Evolutionary conservation across 2,113 vertebrate species (phyloP), one percentile per base, ranked within the genome.

Genomic region (Chaetodon auriga): DNA sequence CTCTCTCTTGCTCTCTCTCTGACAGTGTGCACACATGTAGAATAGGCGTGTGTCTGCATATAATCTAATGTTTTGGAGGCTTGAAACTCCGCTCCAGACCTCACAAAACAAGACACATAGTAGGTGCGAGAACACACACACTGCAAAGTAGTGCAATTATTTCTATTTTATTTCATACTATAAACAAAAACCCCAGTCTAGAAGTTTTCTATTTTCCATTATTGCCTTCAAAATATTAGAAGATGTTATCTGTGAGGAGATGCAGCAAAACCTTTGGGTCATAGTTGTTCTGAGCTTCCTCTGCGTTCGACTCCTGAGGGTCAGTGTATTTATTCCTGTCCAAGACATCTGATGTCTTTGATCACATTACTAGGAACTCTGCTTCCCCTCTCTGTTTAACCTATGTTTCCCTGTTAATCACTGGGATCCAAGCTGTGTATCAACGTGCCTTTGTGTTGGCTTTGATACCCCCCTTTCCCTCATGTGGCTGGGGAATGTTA

Each of bases 321-420:
- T 14, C 54, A 14, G 16, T 25, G 18, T 25, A 80, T 79, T 77
- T 38, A 48, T 73, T 84, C 55, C 45, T 49, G 30, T 87, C n/a
- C 49, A 63, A 63, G 71, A 80, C 46, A 73, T 83, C 62, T 41
- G 71, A 68, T 66, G 55, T 64, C 77, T 92, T 89, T 90, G 87
- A 91, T 86, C 82, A 79, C 68, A 64, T 53, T 18, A 30, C 23
- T n/a, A 41, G 65, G 21, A 81, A 54, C 72, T 83, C 66, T 66
- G 74, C 35, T 76, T 92, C 80, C 73, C 69, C 63, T 88, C 80
- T 88, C 71, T 86, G 81, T 90, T 93, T 92, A 93, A 93, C 91
- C 91, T 79, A 46, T 75, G 85, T 81, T 81, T 85, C 79, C 69
- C 68, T 74, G 54, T 92, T 93, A 93, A 94, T 94, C 87, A 89